Evolutionary conservation across 92 coral and sea anemone genomes (phyloP).

Genomic region (Phymanthus crucifer): DNA sequence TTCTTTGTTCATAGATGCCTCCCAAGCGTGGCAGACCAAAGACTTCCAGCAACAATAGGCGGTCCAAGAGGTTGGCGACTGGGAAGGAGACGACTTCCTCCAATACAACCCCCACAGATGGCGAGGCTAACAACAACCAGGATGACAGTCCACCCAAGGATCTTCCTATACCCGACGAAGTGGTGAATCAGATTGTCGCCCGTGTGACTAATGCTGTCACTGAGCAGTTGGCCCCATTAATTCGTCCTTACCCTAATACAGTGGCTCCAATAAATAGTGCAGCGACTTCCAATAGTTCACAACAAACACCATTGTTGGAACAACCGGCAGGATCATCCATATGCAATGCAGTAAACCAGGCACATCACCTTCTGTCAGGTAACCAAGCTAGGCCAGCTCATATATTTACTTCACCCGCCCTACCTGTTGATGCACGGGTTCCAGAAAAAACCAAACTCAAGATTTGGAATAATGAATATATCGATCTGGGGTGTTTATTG

Average conservation of each 20-base stretch:
- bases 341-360: conserved; percentile 3
- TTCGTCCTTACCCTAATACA: neutral
- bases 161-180: neutral
- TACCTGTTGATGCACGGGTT: conserved; percentile 43
- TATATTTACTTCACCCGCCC: conserved; percentile 13
- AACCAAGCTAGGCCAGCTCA: conserved; percentile 15
- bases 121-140: neutral
- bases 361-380: conserved; percentile 16
- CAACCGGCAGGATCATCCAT: conserved; percentile 4
- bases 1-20: neutral
- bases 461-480: conserved; percentile 50
- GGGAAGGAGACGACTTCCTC: neutral
- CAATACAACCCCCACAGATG: neutral
- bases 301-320: neutral
- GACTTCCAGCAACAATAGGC: neutral
- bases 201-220: conserved; percentile 35
- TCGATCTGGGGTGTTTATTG: conserved; percentile 54
- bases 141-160: neutral
- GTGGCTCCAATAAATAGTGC: neutral
- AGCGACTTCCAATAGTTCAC: neutral
- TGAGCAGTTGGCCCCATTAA: conserved; percentile 21
- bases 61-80: neutral
- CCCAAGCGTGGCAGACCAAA: neutral
- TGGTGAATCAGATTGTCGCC: conserved; percentile 12
- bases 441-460: conserved; percentile 33